Evolutionary conservation across 2,113 vertebrate species (phyloP).

Genomic region (Platysteira castanea): DNA sequence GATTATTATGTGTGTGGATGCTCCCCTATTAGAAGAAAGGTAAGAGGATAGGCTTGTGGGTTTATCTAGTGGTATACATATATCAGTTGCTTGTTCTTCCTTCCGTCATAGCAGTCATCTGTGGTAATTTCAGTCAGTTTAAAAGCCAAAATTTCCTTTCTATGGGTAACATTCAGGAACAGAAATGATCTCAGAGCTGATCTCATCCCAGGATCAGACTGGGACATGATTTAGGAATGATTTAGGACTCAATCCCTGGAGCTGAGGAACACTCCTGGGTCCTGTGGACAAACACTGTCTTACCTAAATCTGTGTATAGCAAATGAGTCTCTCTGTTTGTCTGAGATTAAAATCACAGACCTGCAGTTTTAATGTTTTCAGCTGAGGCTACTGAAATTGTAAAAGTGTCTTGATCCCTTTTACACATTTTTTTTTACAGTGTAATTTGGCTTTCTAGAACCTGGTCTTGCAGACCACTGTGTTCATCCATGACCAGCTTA

Average conservation of each 20-base stretch:
- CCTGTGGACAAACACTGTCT: background rate
- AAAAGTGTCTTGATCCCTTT: background rate
- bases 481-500: background rate
- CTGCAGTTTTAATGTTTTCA: background rate
- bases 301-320: background rate
- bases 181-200: background rate
- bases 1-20: background rate
- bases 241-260: background rate
- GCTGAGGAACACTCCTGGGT: background rate
- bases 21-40: background rate
- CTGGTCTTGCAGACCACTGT: background rate
- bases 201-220: background rate
- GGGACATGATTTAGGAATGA: background rate
- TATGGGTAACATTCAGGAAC: background rate
- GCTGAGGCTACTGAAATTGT: background rate
- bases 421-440: accelerated
- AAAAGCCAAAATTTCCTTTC: background rate
- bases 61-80: background rate
- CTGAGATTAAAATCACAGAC: background rate
- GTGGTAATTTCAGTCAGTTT: background rate
- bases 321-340: background rate
- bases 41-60: background rate
- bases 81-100: background rate
- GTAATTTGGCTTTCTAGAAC: background rate
- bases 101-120: background rate